Percentiles rank a stretch among this genome's conserved stretches.
Conservation (phyloP, 2,113 vertebrate genomes). For the Neotragus pygmaeus region DNA sequence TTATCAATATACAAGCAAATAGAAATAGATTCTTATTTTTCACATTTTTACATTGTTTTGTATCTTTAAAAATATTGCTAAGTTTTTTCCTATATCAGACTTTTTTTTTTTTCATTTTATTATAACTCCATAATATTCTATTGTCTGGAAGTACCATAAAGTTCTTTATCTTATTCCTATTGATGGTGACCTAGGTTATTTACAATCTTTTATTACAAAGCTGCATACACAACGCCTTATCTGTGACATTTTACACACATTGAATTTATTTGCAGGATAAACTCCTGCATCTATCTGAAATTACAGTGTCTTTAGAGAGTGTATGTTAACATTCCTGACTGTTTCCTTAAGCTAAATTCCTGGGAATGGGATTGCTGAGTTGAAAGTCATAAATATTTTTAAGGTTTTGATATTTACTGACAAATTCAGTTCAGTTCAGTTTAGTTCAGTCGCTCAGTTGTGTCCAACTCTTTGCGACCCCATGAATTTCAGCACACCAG, state of each 20-base stretch:
- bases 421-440: too few species aligned
- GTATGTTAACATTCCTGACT: not conserved
- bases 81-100: not conserved
- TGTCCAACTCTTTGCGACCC: too few species aligned
- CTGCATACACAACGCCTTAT: not conserved
- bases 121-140: not conserved
- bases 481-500: too few species aligned
- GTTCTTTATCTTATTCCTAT: not conserved
- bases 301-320: not conserved
- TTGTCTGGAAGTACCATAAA: not conserved
- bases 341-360: not conserved
- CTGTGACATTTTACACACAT: not conserved
- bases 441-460: too few species aligned
- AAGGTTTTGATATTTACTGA: not conserved
- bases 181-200: not conserved
- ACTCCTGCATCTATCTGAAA: not conserved
- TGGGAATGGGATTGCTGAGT: not conserved
- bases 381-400: not conserved
- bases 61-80: not conserved
- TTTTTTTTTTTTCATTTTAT: not conserved
- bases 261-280: not conserved
- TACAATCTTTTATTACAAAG: conserved; percentile 1
- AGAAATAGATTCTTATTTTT: not conserved
- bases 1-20: not conserved
- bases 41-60: not conserved